phyloP scores from a whole-genome alignment of 2,113 vertebrate species.

The Coturnix japonica region DNA sequence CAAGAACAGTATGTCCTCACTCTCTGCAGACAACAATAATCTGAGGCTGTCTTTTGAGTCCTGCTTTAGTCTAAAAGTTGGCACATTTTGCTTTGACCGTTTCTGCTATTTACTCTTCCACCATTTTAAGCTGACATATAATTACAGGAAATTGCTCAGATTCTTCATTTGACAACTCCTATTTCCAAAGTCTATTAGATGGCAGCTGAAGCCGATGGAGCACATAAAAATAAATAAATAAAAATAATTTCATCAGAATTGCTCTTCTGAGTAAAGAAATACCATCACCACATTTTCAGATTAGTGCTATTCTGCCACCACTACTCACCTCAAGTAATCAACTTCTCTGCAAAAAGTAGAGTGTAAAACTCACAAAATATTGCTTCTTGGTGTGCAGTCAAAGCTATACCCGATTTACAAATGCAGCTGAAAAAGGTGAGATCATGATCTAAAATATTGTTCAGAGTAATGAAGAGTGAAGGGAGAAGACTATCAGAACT shows the following conservation, averaged over 20 bases:
- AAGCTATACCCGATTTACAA: background rate
- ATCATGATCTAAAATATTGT: background rate
- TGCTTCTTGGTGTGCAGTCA: background rate
- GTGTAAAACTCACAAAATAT: background rate
- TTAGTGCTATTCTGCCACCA: background rate
- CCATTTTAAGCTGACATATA: constrained; percentile 19
- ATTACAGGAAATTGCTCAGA: constrained; percentile 49
- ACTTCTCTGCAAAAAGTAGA: background rate
- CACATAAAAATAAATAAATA: background rate
- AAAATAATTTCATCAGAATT: background rate
- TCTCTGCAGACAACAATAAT: background rate
- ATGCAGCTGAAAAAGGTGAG: background rate
- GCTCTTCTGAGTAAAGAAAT: background rate
- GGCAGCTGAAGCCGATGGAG: background rate
- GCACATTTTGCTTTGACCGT: constrained; percentile 5
- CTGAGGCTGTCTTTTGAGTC: background rate
- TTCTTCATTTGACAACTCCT: constrained; percentile 20
- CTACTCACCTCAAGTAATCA: background rate
- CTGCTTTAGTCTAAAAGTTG: background rate
- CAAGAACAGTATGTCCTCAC: background rate
- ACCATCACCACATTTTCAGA: background rate
- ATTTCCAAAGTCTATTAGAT: constrained; percentile 10
- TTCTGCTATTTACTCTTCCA: constrained; percentile 10
- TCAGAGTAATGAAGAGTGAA: background rate
- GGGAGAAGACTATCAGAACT: background rate